Conservation (phyloP, 37 sponge, comb jelly and placozoan species). For the Hormiphora californensis region DNA sequence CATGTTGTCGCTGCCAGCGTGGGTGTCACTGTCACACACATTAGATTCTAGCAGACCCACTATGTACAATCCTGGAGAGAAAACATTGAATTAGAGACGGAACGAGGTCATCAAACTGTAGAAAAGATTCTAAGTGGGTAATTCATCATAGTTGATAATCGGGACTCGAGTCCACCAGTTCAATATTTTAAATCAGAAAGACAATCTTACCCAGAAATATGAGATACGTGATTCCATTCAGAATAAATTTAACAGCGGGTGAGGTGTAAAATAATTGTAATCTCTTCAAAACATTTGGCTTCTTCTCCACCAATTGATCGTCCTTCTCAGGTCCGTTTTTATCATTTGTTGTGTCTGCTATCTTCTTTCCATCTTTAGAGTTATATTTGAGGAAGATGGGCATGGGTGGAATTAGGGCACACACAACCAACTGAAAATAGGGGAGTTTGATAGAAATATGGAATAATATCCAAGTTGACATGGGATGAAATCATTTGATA, state of each 20-base stretch:
- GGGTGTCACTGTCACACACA: neutral
- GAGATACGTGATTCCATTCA: constrained; percentile 41
- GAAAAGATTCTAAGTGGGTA: no score
- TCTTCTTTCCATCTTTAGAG: constrained; percentile 42
- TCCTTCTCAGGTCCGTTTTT: constrained; percentile 22
- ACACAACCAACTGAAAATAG: constrained; percentile 9
- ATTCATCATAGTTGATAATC: no score
- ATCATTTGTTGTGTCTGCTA: neutral
- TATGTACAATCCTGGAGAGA: constrained; percentile 6
- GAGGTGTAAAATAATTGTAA: constrained; percentile 47
- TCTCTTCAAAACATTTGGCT: neutral
- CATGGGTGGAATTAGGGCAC: constrained; percentile 40
- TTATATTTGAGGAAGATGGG: constrained; percentile 36
- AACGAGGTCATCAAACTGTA: neutral
- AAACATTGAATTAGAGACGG: neutral
- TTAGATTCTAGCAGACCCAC: constrained; percentile 5
- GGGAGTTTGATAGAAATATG: no score
- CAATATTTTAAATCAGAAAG: no score
- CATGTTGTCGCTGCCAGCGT: neutral
- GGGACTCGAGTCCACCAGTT: no score
- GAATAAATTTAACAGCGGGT: constrained; percentile 42
- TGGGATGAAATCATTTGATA: no score
- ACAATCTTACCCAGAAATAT: neutral
- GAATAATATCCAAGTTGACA: no score
- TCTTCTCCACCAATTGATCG: constrained; percentile 35